Base-by-base conservation (phyloP, 2,113 vertebrate genomes). In the Xyliphius kryptos region DNA sequence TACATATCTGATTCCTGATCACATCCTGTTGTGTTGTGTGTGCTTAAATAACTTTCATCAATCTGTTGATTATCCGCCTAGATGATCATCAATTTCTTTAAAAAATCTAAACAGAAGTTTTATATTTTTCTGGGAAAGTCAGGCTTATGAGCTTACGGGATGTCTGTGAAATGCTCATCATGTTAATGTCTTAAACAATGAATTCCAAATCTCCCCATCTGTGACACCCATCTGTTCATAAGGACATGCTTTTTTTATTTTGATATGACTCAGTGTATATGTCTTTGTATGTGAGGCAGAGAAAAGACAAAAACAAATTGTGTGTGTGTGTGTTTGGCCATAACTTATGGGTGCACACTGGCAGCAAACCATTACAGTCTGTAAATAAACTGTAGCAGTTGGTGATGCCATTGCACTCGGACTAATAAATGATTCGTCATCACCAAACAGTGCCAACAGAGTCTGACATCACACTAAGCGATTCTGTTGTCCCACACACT, bases 201-300 rank as follows among this genome's bases (percentile, higher is more conserved):
- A 56, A 46, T 47, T 61, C 47, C 49, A 62, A 57, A 38, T 44
- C 65, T 47, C 5, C 48, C 85, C 85, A 86, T 85, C 85, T 87
- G 86, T 64, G 80, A 63, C 37, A 64, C 26, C 80, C 77, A 57
- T 79, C 81, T 86, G 81, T 77, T 76, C 59, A 74, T 55, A 36
- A 69, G 16, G 43, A 50, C 66, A 47, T n/a, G 36, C 12, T 57
- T 66, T 26, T 16, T 20, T 32, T n/a, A n/a, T n/a, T n/a, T n/a
- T n/a, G n/a, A n/a, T n/a, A n/a, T n/a, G n/a, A n/a, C n/a, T n/a
- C n/a, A n/a, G n/a, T n/a, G n/a, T n/a, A n/a, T n/a, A n/a, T n/a
- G n/a, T n/a, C n/a, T n/a, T n/a, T n/a, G n/a, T n/a, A n/a, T n/a
- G n/a, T n/a, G n/a, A n/a, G n/a, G n/a, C n/a, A n/a, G n/a, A n/a